Conservation (phyloP, 2,113 vertebrate genomes). For the Hippotragus niger region DNA sequence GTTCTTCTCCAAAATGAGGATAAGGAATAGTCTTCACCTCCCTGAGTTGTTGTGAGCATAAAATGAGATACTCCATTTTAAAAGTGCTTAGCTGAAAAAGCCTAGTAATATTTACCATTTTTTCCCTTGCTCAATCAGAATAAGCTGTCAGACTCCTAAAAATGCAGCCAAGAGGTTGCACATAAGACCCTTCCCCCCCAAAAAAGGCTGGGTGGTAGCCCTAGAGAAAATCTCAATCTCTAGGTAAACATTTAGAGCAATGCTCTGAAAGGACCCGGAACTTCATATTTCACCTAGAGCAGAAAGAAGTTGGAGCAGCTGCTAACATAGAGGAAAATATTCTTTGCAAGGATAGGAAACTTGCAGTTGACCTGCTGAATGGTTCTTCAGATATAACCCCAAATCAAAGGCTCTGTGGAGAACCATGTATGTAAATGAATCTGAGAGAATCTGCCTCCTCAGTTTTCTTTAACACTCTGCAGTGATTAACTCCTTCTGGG, state of each 20-base stretch:
- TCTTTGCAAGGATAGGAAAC: slow-evolving; percentile 53
- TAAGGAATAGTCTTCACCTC: background rate
- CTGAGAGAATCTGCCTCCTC: background rate
- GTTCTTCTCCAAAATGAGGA: background rate
- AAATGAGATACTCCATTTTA: background rate
- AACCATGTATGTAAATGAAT: background rate
- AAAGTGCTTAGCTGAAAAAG: background rate
- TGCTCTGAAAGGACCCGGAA: slow-evolving; percentile 30
- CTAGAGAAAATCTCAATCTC: slow-evolving; percentile 39
- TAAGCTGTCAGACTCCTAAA: background rate
- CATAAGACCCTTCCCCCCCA: background rate
- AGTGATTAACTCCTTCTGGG: background rate
- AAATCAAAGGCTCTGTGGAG: slow-evolving; percentile 62
- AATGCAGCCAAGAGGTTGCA: background rate
- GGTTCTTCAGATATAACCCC: slow-evolving; percentile 45
- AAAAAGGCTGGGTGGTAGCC: slow-evolving; percentile 46
- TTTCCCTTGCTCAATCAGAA: background rate
- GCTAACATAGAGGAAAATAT: slow-evolving; percentile 54
- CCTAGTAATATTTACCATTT: background rate
- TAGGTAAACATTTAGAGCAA: slow-evolving; percentile 72
- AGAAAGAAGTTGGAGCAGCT: slow-evolving; percentile 39
- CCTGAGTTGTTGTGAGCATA: background rate
- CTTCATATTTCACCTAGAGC: slow-evolving; percentile 67
- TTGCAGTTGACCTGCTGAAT: slow-evolving; percentile 60
- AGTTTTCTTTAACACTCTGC: background rate